Base-by-base conservation (phyloP, 2,113 vertebrate species). In the Clarias gariepinus region DNA sequence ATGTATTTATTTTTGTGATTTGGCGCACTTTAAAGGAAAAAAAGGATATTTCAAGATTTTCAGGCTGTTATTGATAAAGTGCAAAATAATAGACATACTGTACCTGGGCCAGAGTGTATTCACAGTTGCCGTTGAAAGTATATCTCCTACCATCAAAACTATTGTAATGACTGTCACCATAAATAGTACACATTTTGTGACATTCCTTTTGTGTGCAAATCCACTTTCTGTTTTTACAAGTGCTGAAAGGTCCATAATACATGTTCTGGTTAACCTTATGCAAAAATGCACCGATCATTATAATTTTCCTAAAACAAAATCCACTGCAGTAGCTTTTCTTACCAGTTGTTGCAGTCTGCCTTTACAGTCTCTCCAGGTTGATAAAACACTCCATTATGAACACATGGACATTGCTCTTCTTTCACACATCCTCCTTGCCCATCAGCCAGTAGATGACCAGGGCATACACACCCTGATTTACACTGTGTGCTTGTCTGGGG, bases 341-440 rank as follows among this genome's bases (percentile, higher is more conserved):
- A 99, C 98, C 98, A 99, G 85, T 90, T 96, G 83, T 99, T 99
- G 92, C 98, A 99, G 78, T 96, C 93, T 33, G 96, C 94, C 52
- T 91, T 93, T 71, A 99, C 87, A 25, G 86, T 94, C 79, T 96
- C 81, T 82, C 97, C 98, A 21, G 95, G 90, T 15, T 36, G 82
- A 87, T 97, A 96, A 55, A 18, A 91, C 78, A 92, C 91, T 77
- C 95, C 96, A 7, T 97, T 96, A 90, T 98, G 96, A 89, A 94
- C 7, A 64, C 98, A 99, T 3, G 97, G 96, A 82, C 98, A 99
- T 1, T 95, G 41, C 0, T 95, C 89, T 79, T 91, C 88, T 16
- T 92, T 36, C n/a, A 98, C 86, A 86, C 98, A 99, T 53, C 92
- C 90, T 53, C 96, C 96, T 2, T 92, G 91, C 0, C 95, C 95